Evolutionary conservation across 2,113 vertebrate genomes (phyloP), one percentile per base, ranked within the genome.

Genomic region (Oreamnos americanus): DNA sequence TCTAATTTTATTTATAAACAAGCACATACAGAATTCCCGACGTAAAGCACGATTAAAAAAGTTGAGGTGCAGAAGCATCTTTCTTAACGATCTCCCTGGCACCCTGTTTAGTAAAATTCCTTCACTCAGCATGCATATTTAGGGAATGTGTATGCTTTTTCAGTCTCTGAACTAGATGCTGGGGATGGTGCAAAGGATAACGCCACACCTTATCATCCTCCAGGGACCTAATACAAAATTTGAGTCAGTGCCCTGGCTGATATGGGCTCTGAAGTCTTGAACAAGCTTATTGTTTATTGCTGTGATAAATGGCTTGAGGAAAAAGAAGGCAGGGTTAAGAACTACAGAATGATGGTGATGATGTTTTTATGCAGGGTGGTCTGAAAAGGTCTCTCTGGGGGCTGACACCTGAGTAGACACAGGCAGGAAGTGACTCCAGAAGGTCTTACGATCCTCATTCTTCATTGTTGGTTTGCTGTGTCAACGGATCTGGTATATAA

Each of bases 1-100:
- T 98, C 92, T 96, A 98, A 98, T 97, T 97, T 95, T 96, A 90
- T 98, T 97, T 98, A 93, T 94, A 97, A 97, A 97, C 91, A 97
- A 91, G 87, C 9, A 16, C 89, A 87, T 96, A 90, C 83, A 96
- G 93, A 96, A 97, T 97, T 96, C 79, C 53, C 62, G n/a, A 96
- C 94, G 39, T 97, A 91, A 87, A 96, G 87, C 60, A 84, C 57
- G 83, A 97, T 96, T 97, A 62, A 76, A 91, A 94, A 97, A 98
- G 87, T 96, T 60, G 57, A 95, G 57, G 36, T 85, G 23, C 10
- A 83, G 58, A 91, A 82, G 79, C 49, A 53, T 36, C 33, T 86
- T 96, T 98, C 78, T 82, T 89, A 83, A 94, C 83, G 55, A 90
- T 90, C 39, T 94, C 49, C 19, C 64, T 89, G 55, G 39, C 17